These are phyloP conservation scores for Xiphorhynchus elegans DNA, from an alignment of 2,113 vertebrate species.

Conservation along the genomic window DNA sequence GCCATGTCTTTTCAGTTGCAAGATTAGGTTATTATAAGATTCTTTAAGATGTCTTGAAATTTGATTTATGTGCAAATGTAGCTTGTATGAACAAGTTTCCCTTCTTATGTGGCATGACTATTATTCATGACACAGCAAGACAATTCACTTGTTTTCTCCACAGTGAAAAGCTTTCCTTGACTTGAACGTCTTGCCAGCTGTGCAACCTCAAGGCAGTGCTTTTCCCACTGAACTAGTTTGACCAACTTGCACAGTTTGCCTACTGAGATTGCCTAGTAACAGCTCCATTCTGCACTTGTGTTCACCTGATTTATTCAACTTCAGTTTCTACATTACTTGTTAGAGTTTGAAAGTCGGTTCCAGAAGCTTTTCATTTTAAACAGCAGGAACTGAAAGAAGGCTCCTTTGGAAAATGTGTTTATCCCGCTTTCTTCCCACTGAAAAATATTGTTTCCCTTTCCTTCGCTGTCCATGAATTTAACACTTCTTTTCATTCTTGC, in stretches of 20 bases:
- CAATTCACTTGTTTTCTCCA: conserved; percentile 43
- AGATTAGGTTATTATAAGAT: neutral
- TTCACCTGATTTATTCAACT: conserved; percentile 38
- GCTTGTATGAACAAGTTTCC: conserved; percentile 14
- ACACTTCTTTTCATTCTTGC: conserved; percentile 28
- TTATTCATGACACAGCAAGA: conserved; percentile 50
- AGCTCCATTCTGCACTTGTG: neutral
- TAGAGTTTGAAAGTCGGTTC: neutral
- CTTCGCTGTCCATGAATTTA: conserved; percentile 41
- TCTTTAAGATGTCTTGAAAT: neutral
- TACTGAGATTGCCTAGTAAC: conserved; percentile 74
- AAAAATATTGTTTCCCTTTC: conserved; percentile 46
- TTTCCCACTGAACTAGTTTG: conserved; percentile 49
- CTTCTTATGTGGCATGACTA: neutral
- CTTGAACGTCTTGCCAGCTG: neutral
- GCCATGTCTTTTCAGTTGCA: neutral
- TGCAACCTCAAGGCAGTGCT: conserved; percentile 42
- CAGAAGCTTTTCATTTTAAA: conserved; percentile 72
- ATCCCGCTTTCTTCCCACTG: neutral
- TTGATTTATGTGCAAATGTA: conserved; percentile 18
- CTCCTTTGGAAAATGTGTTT: conserved; percentile 55
- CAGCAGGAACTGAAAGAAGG: conserved; percentile 58
- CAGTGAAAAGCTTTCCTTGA: conserved; percentile 23
- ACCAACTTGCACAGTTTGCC: conserved; percentile 52
- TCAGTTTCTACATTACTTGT: neutral